Evolutionary conservation across 2,113 vertebrate genomes (phyloP).

Genomic region (Gopherus evgoodei): DNA sequence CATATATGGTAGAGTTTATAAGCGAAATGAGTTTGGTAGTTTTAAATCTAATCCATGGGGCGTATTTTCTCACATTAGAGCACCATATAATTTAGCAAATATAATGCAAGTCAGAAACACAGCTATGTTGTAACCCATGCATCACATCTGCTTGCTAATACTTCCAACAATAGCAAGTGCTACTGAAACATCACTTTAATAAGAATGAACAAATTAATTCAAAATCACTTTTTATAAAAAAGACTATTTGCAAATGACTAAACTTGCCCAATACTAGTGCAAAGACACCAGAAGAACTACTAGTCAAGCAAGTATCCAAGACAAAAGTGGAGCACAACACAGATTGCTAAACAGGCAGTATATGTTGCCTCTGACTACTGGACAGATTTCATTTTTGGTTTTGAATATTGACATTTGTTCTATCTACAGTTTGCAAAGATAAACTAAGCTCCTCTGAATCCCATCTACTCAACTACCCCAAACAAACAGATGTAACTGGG

Average conservation of each 20-base stretch:
- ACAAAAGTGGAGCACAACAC: neutral
- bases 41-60: neutral
- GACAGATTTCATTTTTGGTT: neutral
- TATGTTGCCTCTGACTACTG: neutral
- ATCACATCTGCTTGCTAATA: neutral
- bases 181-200: neutral
- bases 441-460: neutral
- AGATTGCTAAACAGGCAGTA: neutral
- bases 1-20: neutral
- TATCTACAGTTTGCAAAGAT: neutral
- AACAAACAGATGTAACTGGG: neutral
- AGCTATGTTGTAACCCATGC: neutral
- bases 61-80: neutral
- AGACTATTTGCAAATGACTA: neutral
- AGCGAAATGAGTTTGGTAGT: neutral
- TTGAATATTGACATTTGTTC: neutral
- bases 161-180: no score
- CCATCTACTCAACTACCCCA: neutral
- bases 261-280: neutral
- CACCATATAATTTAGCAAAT: neutral
- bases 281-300: neutral
- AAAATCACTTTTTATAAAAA: neutral
- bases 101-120: neutral
- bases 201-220: neutral
- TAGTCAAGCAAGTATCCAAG: neutral